These are phyloP conservation scores for Leucozona laternaria DNA, from an alignment of 2,888 invertebrate species.

Conservation along the genomic window DNA sequence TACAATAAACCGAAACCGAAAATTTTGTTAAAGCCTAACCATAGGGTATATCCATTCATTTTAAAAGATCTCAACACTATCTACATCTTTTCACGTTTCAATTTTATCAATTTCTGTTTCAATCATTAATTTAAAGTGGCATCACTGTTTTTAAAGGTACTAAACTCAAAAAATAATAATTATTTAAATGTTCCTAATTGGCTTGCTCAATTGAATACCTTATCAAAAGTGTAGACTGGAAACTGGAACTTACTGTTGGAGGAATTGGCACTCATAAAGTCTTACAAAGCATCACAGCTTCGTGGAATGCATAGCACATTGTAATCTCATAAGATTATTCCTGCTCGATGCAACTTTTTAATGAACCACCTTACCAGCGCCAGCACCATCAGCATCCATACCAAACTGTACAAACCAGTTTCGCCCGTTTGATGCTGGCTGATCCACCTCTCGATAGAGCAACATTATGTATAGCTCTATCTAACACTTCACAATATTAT, in stretches of 20 bases:
- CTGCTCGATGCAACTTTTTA: conserved; percentile 2
- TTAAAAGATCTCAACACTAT: too few relatives aligned
- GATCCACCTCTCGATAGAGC: conserved; percentile 9
- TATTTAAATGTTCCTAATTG: conserved; percentile 56
- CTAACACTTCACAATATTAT: conserved; percentile 16
- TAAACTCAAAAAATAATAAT: not conserved
- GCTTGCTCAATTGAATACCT: conserved; percentile 4
- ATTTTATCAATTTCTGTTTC: not conserved
- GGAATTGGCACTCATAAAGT: conserved; percentile 9
- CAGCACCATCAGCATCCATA: too few relatives aligned
- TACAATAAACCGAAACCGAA: too few relatives aligned
- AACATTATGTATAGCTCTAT: conserved; percentile 5
- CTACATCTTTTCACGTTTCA: too few relatives aligned
- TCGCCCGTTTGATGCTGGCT: not conserved
- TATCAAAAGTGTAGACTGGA: conserved; percentile 63
- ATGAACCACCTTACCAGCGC: not conserved
- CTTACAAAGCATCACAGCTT: not conserved
- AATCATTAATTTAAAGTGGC: conserved; percentile 23
- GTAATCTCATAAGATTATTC: not conserved
- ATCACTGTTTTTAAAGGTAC: conserved; percentile 15
- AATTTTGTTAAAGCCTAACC: too few relatives aligned
- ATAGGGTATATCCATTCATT: too few relatives aligned
- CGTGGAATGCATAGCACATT: not conserved
- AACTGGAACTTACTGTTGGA: conserved; percentile 46
- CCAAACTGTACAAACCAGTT: conserved; percentile 71